Evolutionary conservation across 2,797 vertebrate species (phyloP).

Genomic region (Acanthurus leucopareius): DNA sequence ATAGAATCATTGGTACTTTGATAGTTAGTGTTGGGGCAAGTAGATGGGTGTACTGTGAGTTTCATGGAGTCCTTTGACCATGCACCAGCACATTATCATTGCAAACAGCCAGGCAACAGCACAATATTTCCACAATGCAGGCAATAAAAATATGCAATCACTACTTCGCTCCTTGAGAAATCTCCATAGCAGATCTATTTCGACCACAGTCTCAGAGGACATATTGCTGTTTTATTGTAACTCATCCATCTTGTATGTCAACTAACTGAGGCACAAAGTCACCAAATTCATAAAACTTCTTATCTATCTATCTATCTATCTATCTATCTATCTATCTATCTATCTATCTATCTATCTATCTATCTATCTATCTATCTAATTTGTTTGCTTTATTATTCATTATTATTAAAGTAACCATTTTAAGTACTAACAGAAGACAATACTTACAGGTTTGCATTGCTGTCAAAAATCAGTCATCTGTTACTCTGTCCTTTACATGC

Average conservation of each 20-base stretch:
- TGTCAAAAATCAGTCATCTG: constrained; percentile 6
- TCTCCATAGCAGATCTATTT: constrained; percentile 52
- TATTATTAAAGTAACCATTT: not conserved
- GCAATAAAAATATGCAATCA: constrained; percentile 73
- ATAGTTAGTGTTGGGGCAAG: constrained; percentile 11
- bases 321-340: constrained; percentile 25
- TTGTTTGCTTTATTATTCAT: not conserved
- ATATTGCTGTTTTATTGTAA: constrained; percentile 63
- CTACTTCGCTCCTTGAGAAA: constrained; percentile 51
- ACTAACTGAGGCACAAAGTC: constrained; percentile 11
- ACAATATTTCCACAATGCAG: constrained; percentile 60
- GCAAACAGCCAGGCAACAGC: constrained; percentile 52
- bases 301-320: constrained; percentile 22
- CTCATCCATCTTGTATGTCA: constrained; percentile 55
- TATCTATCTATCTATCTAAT: constrained; percentile 33
- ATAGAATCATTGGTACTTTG: constrained; percentile 6
- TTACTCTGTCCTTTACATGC: not conserved
- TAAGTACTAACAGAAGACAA: not conserved
- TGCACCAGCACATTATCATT: constrained; percentile 67
- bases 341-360: constrained; percentile 20
- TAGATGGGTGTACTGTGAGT: constrained; percentile 24
- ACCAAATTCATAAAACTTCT: constrained; percentile 43
- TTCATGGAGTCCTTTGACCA: constrained; percentile 31
- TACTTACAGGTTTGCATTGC: not conserved
- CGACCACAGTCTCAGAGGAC: constrained; percentile 56